Base-by-base conservation (phyloP, 2,888 invertebrate genomes). In the Cosmia trapezina region DNA sequence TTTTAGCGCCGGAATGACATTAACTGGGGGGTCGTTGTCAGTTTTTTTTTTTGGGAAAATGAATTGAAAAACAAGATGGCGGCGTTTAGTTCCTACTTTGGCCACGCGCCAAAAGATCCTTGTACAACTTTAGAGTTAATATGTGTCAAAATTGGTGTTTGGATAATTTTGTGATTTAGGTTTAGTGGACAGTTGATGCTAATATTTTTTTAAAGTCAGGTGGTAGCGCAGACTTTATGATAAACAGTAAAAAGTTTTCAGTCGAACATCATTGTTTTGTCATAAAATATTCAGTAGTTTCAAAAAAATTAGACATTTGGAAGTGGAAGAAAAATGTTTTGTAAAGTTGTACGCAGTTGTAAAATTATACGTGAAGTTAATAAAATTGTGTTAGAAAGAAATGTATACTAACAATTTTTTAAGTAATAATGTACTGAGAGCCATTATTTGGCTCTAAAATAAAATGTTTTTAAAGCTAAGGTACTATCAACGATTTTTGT, bases 251-350 rank as follows among this genome's bases (percentile, higher is more conserved):
- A 33, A 43, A 45, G n/a, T 12, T 28, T 41, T 64, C 19, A 14
- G 41, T 17, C 3, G 0, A 11, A 41, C 37, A 11, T 2, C 28
- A 41, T 17, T 51, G n/a, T n/a, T n/a, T n/a, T n/a, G n/a, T n/a
- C 28, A n/a, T 43, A 33, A 14, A n/a, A n/a, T 66, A 61, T 65
- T 22, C 4, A 47, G n/a, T n/a, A 19, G n/a, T 63, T 63, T 17
- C 6, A 7, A 61, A 61, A 61, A 14, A 11, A 51, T 11, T n/a
- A n/a, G 22, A 53, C 12, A 53, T 53, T 53, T 12, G 22, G 22
- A 19, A 45, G 22, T 28, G 19, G 22, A 62, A n/a, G 33, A 33
- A 63, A 28, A 49, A 28, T 19, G 2, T 19, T 62, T 19, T 49
- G 19, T 3, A 12, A 61, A 61, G 4, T 28, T 28, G 12, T 11